Base-by-base conservation (phyloP, 2,113 vertebrate species). In the Cygnus buccinator region DNA sequence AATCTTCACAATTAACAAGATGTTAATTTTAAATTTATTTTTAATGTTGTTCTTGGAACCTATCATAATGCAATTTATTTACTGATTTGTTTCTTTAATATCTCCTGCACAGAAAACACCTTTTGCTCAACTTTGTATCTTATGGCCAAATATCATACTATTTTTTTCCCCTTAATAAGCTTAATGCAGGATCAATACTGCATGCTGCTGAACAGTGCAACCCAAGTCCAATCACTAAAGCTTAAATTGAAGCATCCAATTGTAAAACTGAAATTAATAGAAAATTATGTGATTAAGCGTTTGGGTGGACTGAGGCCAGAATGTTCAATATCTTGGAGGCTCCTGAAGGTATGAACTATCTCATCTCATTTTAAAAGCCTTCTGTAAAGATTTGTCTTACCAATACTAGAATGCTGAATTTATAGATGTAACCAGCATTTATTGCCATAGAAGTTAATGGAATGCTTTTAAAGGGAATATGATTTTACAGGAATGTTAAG, bases 201-300 rank as follows among this genome's bases (percentile, higher is more conserved):
- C 13, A 44, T 72, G 26, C 58, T 82, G 13, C 33, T 75, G 54
- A 75, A 25, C 35, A 68, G 12, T 85, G 75, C 76, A 68, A 94
- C 46, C n/a, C 17, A 71, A 59, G 50, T 79, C 62, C 67, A 93
- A 80, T 8, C 33, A 76, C 33, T 82, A 68, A 91, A 70, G 41
- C 26, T 83, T 76, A 90, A 91, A 93, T 83, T 87, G 41, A 93
- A 79, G 33, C 29, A 76, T 57, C 26, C n/a, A 57, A 91, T 79
- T 0, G 0, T 73, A 55, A 65, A 67, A 76, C 29, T 90, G 48
- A 80, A 91, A 95, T 65, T 2, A 89, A 78, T 72, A 76, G 48
- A 72, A 93, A 90, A 65, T 68, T 39, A 39, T 61, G 62, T 66
- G 35, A 75, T 85, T 85, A 94, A 90, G 65, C 89, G 41, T 3